These are phyloP conservation scores for Hymenochirus boettgeri DNA, from an alignment of 2,113 vertebrate species.

Conservation along the genomic window DNA sequence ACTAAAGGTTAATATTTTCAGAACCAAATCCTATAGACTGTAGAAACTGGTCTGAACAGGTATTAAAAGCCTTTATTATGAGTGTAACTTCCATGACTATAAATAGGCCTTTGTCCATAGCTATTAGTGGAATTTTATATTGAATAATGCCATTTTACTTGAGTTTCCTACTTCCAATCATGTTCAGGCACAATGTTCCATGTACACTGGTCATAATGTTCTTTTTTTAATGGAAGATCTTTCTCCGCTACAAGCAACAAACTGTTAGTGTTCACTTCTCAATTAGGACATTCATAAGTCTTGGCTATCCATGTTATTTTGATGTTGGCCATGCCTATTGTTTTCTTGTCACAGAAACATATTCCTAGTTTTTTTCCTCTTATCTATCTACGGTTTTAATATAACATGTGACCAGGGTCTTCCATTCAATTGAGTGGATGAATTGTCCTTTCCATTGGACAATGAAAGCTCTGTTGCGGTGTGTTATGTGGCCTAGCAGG, in stretches of 20 bases:
- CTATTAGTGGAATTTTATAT: too few species aligned
- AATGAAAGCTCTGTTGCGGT: constrained; percentile 7
- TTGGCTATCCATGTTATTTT: constrained; percentile 31
- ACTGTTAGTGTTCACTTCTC: constrained; percentile 27
- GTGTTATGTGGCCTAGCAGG: neutral
- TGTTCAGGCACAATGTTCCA: too few species aligned
- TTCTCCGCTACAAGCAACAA: constrained; percentile 28
- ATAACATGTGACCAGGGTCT: constrained; percentile 10
- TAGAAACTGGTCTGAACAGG: too few species aligned
- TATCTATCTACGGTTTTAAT: constrained; percentile 26
- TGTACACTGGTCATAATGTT: constrained; percentile 3
- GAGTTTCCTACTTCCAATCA: too few species aligned
- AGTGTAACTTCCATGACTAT: too few species aligned
- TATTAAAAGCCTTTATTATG: too few species aligned
- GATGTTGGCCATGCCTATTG: constrained; percentile 11
- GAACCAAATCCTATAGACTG: too few species aligned
- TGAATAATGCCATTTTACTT: too few species aligned
- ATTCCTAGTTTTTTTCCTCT: constrained; percentile 29
- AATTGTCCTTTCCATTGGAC: constrained; percentile 5
- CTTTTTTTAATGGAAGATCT: neutral
- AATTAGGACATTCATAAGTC: constrained; percentile 25
- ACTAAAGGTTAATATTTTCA: too few species aligned
- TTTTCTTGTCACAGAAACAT: constrained; percentile 20
- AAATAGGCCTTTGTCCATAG: too few species aligned
- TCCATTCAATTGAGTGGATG: neutral